phyloP scores from a whole-genome alignment of 2,888 invertebrate species.

The Sminthurinus aureus region DNA sequence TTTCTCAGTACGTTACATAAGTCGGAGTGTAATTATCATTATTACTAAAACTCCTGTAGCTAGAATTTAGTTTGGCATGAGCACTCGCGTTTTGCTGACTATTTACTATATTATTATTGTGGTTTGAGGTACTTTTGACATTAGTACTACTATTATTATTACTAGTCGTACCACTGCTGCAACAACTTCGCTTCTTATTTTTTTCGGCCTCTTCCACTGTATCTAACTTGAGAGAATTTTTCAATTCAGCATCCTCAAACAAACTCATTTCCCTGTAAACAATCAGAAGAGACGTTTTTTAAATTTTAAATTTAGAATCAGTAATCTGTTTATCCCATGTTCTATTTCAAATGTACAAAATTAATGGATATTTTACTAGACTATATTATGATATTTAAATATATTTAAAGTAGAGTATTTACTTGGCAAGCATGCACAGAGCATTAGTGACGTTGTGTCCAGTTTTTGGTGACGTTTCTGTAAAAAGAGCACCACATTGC shows the following conservation, averaged over 20 bases:
- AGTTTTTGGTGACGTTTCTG: conserved; percentile 64
- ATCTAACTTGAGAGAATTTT: conserved; percentile 61
- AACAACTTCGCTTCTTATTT: conserved; percentile 49
- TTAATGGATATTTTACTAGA: not conserved
- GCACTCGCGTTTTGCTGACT: not conserved
- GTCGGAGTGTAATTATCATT: not conserved
- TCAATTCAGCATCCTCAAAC: conserved; percentile 63
- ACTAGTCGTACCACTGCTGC: conserved; percentile 34
- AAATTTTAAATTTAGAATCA: not conserved
- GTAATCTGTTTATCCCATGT: too few relatives aligned
- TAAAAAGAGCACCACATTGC: conserved; percentile 62
- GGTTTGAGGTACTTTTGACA: too few relatives aligned
- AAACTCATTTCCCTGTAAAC: conserved; percentile 63
- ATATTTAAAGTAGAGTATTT: conserved; percentile 34
- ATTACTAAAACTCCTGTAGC: not conserved
- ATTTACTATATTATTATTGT: not conserved
- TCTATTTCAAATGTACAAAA: not conserved
- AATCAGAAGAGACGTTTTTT: not conserved
- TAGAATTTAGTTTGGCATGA: conserved; percentile 19
- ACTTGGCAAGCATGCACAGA: conserved; percentile 63
- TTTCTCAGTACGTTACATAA: too few relatives aligned
- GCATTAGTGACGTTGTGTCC: conserved; percentile 63
- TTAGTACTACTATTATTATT: not conserved
- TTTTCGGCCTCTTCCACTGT: conserved; percentile 48
- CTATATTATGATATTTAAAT: not conserved